Evolutionary conservation across 2,888 invertebrate species (phyloP).

Genomic region (Crocallis elinguaria): DNA sequence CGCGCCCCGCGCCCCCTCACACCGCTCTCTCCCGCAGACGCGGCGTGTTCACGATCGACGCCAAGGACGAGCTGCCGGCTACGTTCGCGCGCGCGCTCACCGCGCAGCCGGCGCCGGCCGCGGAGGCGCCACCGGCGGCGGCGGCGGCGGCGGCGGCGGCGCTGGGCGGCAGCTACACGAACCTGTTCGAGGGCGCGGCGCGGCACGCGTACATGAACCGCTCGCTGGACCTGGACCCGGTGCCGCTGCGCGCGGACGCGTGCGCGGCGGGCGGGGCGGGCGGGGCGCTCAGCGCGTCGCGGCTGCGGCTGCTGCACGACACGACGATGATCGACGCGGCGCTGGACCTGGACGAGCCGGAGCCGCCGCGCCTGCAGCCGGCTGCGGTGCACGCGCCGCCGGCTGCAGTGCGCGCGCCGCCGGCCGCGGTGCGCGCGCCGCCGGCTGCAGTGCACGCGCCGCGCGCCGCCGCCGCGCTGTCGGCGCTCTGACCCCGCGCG

Average conservation of each 20-base stretch:
- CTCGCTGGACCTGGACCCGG: conserved; percentile 83
- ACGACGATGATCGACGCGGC: conserved; percentile 97
- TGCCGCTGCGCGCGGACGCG: conserved; percentile 67
- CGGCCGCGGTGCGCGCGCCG: conserved; percentile 20
- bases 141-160: conserved; percentile 11
- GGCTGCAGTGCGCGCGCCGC: conserved; percentile 31
- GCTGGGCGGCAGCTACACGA: conserved; percentile 39
- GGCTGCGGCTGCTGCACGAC: conserved; percentile 91
- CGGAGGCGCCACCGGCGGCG: conserved; percentile 26
- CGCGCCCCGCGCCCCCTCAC: not conserved
- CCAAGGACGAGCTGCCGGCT: conserved; percentile 61
- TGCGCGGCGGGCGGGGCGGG: conserved; percentile 87
- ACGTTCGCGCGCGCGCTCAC: conserved; percentile 53
- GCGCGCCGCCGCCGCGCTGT: conserved; percentile 23
- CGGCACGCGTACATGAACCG: conserved; percentile 79
- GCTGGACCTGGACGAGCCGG: conserved; percentile 93
- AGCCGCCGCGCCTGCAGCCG: conserved; percentile 67
- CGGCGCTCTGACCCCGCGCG: conserved; percentile 15
- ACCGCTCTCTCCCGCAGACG: conserved; percentile 49
- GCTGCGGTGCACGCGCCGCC: conserved; percentile 18
- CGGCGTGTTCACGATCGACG: conserved; percentile 63
- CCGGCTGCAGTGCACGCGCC: conserved; percentile 28
- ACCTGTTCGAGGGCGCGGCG: conserved; percentile 46
- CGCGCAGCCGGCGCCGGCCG: conserved; percentile 25
- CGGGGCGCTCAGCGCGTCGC: conserved; percentile 86